These are phyloP conservation scores for Eupelmus urozonus DNA, from an alignment of 2,888 invertebrate genomes.

Conservation along the genomic window DNA sequence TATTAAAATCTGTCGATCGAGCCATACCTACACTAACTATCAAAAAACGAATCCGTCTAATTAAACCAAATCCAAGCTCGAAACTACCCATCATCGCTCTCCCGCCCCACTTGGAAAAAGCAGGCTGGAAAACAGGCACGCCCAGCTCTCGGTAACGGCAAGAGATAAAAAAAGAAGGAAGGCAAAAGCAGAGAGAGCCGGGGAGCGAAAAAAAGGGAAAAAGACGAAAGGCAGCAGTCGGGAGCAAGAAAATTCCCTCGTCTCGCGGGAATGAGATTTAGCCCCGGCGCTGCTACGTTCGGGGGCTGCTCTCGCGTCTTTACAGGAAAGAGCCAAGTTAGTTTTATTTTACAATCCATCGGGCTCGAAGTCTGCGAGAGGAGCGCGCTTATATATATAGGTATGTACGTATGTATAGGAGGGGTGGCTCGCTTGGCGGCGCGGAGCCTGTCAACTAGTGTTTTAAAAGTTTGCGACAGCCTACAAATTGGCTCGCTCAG, in stretches of 20 bases:
- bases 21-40: no score
- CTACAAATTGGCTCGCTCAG: slow-evolving; percentile 78
- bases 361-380: slow-evolving; percentile 67
- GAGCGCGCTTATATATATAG: slow-evolving; percentile 22
- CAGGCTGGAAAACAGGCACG: no score
- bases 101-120: no score
- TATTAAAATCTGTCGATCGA: background rate
- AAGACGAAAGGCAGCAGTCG: slow-evolving; percentile 58
- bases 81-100: no score
- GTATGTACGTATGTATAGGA: slow-evolving; percentile 59
- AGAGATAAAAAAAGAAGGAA: background rate
- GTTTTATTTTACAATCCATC: slow-evolving; percentile 78
- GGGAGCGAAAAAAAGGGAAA: slow-evolving; percentile 23
- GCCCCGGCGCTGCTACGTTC: slow-evolving; percentile 59
- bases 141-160: no score
- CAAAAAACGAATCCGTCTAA: background rate
- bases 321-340: slow-evolving; percentile 74
- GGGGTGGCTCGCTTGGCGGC: slow-evolving; percentile 25
- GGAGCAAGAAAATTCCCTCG: slow-evolving; percentile 65
- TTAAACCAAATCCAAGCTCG: slow-evolving; percentile 7
- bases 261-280: slow-evolving; percentile 76
- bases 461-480: slow-evolving; percentile 78
- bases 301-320: slow-evolving; percentile 35
- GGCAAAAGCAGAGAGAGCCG: background rate
- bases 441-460: slow-evolving; percentile 76